These are phyloP conservation scores for Stegodyphus mimosarum DNA, from an alignment of 1,140 invertebrate species.

Conservation along the genomic window DNA sequence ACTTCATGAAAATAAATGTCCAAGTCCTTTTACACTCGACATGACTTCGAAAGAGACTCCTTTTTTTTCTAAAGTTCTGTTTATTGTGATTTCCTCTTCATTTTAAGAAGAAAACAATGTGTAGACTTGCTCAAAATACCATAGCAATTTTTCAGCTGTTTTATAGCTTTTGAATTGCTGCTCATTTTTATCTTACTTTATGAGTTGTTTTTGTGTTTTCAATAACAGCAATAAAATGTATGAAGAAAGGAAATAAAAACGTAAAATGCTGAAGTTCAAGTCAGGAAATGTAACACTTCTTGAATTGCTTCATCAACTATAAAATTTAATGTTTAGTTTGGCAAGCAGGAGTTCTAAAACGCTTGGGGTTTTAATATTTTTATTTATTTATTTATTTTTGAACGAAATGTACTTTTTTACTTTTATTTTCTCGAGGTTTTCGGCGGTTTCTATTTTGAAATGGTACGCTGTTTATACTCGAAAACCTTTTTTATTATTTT, in stretches of 20 bases:
- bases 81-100: not conserved
- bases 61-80: not conserved
- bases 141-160: slow-evolving; percentile 2
- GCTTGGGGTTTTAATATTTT: slow-evolving; percentile 18
- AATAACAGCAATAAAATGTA: slow-evolving; percentile 21
- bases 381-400: not conserved
- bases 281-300: slow-evolving; percentile 25
- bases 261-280: not conserved
- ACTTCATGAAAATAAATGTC: slow-evolving; percentile 41
- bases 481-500: not conserved
- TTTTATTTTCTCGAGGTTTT: too few relatives aligned
- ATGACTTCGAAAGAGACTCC: too few relatives aligned
- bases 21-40: not conserved
- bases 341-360: slow-evolving; percentile 6
- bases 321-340: slow-evolving; percentile 49
- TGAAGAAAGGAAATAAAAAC: not conserved
- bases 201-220: slow-evolving; percentile 3
- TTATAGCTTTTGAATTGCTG: slow-evolving; percentile 24
- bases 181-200: not conserved
- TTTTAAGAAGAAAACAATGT: slow-evolving; percentile 5
- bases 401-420: too few relatives aligned
- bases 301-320: slow-evolving; percentile 53
- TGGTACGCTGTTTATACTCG: not conserved
- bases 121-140: slow-evolving; percentile 23
- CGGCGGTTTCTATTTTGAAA: too few relatives aligned